Conservation (phyloP, 2,888 invertebrate genomes). For the Nematopogon swammerdamellus region DNA sequence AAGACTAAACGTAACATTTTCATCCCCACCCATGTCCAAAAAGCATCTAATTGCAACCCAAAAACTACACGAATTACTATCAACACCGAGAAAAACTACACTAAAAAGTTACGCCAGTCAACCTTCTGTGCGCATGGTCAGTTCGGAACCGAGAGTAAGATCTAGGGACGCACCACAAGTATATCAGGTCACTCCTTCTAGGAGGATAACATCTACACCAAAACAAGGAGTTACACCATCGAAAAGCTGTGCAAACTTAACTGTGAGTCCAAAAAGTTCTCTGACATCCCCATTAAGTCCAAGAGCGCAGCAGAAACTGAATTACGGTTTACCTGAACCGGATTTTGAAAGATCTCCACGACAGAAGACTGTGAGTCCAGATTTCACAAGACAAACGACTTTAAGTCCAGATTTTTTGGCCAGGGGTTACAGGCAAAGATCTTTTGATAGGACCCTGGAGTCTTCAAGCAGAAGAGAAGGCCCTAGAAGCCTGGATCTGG, state of each 20-base stretch:
- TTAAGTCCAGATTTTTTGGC: constrained; percentile 41
- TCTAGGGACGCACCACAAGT: constrained; percentile 21
- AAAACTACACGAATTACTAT: constrained; percentile 70
- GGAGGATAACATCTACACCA: constrained; percentile 39
- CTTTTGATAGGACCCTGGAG: constrained; percentile 19
- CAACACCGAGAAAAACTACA: constrained; percentile 64
- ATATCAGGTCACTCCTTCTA: constrained; percentile 25
- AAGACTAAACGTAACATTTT: constrained; percentile 36
- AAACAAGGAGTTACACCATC: constrained; percentile 40
- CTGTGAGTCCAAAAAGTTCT: constrained; percentile 19
- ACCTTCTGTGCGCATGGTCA: constrained; percentile 41
- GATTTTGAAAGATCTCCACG: constrained; percentile 7
- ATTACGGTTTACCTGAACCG: constrained; percentile 36
- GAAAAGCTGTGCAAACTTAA: constrained; percentile 47
- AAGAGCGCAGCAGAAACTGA: constrained; percentile 57
- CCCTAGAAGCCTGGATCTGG: not conserved
- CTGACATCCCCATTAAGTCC: constrained; percentile 40
- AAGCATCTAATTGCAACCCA: constrained; percentile 70
- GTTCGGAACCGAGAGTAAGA: constrained; percentile 24
- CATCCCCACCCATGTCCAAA: constrained; percentile 44
- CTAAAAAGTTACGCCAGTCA: constrained; percentile 47
- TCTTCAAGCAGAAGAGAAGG: not conserved
- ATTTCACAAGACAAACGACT: constrained; percentile 26
- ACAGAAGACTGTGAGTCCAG: constrained; percentile 27
- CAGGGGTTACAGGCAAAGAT: constrained; percentile 33